Evolutionary conservation across 2,888 invertebrate genomes (phyloP), one percentile per base, ranked within the genome.

Genomic region (Epistrophella euchroma): DNA sequence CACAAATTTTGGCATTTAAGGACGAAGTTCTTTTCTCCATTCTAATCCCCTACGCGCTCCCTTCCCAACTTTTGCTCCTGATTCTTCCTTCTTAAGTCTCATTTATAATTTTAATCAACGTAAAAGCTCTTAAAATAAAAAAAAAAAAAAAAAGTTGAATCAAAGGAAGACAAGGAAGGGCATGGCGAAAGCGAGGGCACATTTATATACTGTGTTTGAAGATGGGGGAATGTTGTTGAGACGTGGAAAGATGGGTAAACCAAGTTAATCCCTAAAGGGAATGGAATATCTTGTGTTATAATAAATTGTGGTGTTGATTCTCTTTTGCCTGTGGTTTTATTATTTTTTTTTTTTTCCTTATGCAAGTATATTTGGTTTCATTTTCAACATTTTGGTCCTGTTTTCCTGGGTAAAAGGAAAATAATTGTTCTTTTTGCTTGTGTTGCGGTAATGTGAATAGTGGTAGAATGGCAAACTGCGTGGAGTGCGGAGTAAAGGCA

Each of bases 101-200:
- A 86, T 86, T 86, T 86, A 86, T 86, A 86, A 86, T 86, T 86
- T 86, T 86, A 86, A 86, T 86, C 86, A 86, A 86, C 86, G 77
- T 86, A 86, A 86, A 82, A 86, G 86, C 86, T 78, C 86, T 73
- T 77, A 25, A 56, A 66, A 73, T 50, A 86, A 78, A 58, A 77
- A 19, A 50, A 74, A 25, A 56, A 66, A 73, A 45, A 86, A 78
- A 58, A 77, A 19, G 56, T 78, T 70, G 74, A 74, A 58, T 74
- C 70, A 64, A 76, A 77, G 58, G 58, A 62, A n/a, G 37, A 52
- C 22, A 68, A 40, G 52, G 15, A 47, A 64, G 58, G 73, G 32
- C 9, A 32, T 6, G 32, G 9, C 9, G 32, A 32, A 9, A 62
- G 47, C 60, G 73, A 25, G 47, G 25, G 37, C 40, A 19, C 50